A percentile compares a stretch with the other conserved stretches of the same genome.
Evolutionary conservation across 2,888 invertebrate species (phyloP).

Genomic region (Phoenoteleia sp.): DNA sequence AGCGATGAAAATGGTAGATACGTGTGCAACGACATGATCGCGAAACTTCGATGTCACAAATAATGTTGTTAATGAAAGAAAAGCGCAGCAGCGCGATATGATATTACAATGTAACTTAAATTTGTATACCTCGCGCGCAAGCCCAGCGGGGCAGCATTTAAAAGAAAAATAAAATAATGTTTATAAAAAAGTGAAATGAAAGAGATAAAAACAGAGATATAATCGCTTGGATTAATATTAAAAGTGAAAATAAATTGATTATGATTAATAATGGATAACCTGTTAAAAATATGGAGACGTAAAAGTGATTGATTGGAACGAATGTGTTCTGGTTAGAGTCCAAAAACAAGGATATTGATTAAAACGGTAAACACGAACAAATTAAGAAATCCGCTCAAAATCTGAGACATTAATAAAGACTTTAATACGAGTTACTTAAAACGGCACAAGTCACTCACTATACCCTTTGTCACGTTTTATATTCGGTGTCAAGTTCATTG

Average conservation of each 20-base stretch:
- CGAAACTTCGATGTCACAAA: constrained; percentile 64
- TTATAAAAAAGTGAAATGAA: constrained; percentile 72
- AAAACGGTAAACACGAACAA: constrained; percentile 70
- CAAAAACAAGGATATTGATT: constrained; percentile 75
- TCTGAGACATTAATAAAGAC: constrained; percentile 85
- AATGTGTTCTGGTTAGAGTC: constrained; percentile 72
- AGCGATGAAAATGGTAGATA: constrained; percentile 41
- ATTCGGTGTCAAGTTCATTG: constrained; percentile 65
- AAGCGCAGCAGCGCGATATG: constrained; percentile 29
- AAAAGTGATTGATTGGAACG: constrained; percentile 70
- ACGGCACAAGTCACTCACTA: constrained; percentile 75
- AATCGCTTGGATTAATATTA: constrained; percentile 61
- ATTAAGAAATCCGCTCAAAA: constrained; percentile 83
- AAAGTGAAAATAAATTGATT: constrained; percentile 22
- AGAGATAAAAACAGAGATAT: constrained; percentile 68
- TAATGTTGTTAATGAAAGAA: constrained; percentile 75
- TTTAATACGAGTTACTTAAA: constrained; percentile 84
- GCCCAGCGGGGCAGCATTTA: constrained; percentile 77
- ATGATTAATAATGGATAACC: constrained; percentile 21
- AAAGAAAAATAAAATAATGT: constrained; percentile 75
- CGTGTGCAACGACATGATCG: constrained; percentile 68
- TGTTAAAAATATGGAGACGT: constrained; percentile 69
- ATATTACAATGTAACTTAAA: constrained; percentile 70
- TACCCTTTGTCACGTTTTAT: constrained; percentile 72
- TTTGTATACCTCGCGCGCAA: constrained; percentile 79